phyloP scores from a whole-genome alignment of 1,140 invertebrate genomes.

The Daktulosphaira vitifoliae region DNA sequence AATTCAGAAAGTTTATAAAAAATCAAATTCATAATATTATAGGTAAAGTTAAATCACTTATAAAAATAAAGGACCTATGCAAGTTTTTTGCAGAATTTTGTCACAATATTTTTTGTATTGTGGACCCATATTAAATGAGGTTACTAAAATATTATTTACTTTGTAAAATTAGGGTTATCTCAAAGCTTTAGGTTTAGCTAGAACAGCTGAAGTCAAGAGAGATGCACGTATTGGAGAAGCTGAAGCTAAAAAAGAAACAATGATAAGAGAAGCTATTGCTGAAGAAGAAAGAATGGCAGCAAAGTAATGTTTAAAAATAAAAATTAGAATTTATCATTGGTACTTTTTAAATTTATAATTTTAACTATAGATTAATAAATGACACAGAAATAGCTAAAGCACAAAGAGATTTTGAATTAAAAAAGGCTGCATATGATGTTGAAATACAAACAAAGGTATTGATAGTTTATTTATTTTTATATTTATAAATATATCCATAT shows the following conservation, averaged over 20 bases:
- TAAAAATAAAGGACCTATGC: no score
- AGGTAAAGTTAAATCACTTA: no score
- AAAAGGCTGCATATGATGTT: constrained; percentile 93
- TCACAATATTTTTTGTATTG: no score
- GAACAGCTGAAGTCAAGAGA: constrained; percentile 92
- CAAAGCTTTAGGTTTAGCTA: constrained; percentile 87
- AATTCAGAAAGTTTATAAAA: no score
- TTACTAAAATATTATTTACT: no score
- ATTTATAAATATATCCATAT: no score
- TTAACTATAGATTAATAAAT: constrained; percentile 61
- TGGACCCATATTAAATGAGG: no score
- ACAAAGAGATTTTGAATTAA: constrained; percentile 90
- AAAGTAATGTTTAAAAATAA: constrained; percentile 36
- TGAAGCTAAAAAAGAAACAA: constrained; percentile 77
- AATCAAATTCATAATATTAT: no score
- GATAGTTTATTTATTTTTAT: not conserved
- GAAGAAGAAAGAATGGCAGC: constrained; percentile 93
- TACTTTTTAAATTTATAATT: not conserved
- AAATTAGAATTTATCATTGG: constrained; percentile 1
- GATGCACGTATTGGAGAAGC: constrained; percentile 95
- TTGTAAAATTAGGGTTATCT: constrained; percentile 71
- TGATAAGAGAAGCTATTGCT: constrained; percentile 88
- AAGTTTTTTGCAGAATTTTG: no score
- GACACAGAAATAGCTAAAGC: constrained; percentile 96
- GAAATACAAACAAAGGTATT: constrained; percentile 89